Percentiles rank a stretch among this genome's conserved stretches.
phyloP scores from a whole-genome alignment of 2,797 vertebrate species.

The Choloepus didactylus region DNA sequence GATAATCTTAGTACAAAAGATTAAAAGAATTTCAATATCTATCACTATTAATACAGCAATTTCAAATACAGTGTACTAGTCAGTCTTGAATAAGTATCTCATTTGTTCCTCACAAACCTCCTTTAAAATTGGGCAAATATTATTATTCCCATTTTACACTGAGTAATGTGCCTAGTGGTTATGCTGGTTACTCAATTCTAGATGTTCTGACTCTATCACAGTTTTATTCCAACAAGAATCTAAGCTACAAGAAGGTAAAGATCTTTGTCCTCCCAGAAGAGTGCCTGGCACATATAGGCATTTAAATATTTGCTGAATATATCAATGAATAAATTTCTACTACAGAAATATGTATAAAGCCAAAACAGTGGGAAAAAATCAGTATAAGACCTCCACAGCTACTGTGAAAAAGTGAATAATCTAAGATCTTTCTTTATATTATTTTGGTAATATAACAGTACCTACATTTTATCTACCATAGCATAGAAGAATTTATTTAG shows the following conservation, averaged over 20 bases:
- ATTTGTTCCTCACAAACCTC: slow-evolving; percentile 1
- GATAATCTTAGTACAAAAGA: background rate
- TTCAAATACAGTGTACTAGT: background rate
- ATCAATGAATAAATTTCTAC: slow-evolving; percentile 23
- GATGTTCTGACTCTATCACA: background rate
- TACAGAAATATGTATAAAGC: slow-evolving; percentile 14
- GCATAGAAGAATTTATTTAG: background rate
- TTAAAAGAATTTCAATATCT: background rate
- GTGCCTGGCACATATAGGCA: slow-evolving; percentile 34
- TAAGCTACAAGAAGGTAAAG: background rate
- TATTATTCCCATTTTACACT: slow-evolving; percentile 23
- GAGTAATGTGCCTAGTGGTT: background rate
- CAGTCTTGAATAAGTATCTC: slow-evolving; percentile 16
- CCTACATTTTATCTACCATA: slow-evolving; percentile 19
- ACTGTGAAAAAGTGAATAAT: slow-evolving; percentile 1
- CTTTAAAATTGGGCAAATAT: slow-evolving; percentile 39
- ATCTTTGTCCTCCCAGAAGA: slow-evolving; percentile 39
- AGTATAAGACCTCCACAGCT: background rate
- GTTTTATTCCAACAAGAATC: background rate
- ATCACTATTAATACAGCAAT: background rate
- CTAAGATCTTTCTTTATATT: slow-evolving; percentile 7
- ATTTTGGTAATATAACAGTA: slow-evolving; percentile 22
- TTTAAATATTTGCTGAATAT: slow-evolving; percentile 17
- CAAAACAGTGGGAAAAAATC: background rate
- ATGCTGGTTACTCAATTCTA: background rate